These are phyloP conservation scores for Anthoscopus minutus DNA, from an alignment of 2,113 vertebrate genomes.

Conservation along the genomic window DNA sequence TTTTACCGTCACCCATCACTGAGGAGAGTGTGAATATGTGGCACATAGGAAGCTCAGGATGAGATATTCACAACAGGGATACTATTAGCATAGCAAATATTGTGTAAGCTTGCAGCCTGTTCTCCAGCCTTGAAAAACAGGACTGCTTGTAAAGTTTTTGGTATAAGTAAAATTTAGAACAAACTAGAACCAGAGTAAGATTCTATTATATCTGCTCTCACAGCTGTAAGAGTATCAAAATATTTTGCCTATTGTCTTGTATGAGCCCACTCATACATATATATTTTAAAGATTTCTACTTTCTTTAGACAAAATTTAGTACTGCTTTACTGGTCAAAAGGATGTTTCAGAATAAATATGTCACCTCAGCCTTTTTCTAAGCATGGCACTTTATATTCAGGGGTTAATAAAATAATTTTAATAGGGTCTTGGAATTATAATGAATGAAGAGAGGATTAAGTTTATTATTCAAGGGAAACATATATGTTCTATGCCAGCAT, in stretches of 20 bases:
- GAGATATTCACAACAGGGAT: background rate
- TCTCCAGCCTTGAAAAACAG: background rate
- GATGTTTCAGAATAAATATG: background rate
- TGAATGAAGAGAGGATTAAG: background rate
- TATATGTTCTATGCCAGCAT: background rate
- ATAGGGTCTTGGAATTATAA: background rate
- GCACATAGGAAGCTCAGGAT: background rate
- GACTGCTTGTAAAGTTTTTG: background rate
- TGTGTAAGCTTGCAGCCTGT: accelerated
- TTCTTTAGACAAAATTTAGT: background rate
- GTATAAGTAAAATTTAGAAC: background rate
- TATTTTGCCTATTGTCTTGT: background rate
- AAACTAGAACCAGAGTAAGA: background rate
- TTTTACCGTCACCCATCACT: accelerated
- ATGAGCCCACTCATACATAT: background rate
- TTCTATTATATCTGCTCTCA: background rate
- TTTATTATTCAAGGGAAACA: background rate
- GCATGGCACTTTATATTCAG: background rate
- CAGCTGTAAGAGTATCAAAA: background rate
- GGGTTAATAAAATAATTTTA: background rate
- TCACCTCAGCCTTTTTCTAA: background rate
- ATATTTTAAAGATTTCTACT: background rate
- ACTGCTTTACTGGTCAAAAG: background rate
- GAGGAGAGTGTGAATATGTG: background rate
- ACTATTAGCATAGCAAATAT: background rate